A percentile compares a stretch with the other conserved stretches of the same genome.
phyloP scores from a whole-genome alignment of 2,797 vertebrate species.

The Eulemur coronatus region DNA sequence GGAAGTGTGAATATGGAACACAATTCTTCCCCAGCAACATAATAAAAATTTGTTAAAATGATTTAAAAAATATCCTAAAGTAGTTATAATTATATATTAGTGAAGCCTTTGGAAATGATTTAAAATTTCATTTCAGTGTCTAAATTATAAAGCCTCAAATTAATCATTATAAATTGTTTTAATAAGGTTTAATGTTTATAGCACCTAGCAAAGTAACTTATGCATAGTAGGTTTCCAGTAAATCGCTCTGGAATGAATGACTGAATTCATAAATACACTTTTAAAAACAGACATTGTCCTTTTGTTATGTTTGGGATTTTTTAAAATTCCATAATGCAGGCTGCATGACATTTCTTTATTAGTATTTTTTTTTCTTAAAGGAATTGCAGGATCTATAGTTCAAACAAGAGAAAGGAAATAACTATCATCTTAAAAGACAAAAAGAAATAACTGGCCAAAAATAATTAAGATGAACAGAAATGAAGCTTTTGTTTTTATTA shows the following conservation, averaged over 20 bases:
- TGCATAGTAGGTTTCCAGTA: neutral
- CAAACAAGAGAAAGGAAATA: constrained; percentile 9
- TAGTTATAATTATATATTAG: neutral
- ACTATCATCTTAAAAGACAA: neutral
- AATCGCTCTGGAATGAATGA: constrained; percentile 5
- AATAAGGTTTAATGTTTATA: neutral
- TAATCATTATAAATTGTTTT: neutral
- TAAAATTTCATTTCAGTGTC: constrained; percentile 2
- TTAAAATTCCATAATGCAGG: neutral
- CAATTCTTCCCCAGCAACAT: neutral
- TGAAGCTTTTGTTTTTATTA: constrained; percentile 36
- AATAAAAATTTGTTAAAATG: neutral
- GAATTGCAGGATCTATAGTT: neutral
- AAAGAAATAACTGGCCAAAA: neutral
- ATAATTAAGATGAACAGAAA: neutral
- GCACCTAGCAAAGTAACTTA: neutral
- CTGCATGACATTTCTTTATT: constrained; percentile 39
- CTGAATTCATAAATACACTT: neutral
- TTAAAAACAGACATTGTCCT: constrained; percentile 28
- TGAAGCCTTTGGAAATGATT: neutral
- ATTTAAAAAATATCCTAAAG: neutral
- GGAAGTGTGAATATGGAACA: neutral
- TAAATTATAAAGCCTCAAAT: neutral
- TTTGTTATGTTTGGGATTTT: neutral
- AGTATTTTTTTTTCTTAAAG: neutral